These are phyloP conservation scores for Nibea albiflora DNA, from an alignment of 2,113 vertebrate genomes.

Conservation along the genomic window DNA sequence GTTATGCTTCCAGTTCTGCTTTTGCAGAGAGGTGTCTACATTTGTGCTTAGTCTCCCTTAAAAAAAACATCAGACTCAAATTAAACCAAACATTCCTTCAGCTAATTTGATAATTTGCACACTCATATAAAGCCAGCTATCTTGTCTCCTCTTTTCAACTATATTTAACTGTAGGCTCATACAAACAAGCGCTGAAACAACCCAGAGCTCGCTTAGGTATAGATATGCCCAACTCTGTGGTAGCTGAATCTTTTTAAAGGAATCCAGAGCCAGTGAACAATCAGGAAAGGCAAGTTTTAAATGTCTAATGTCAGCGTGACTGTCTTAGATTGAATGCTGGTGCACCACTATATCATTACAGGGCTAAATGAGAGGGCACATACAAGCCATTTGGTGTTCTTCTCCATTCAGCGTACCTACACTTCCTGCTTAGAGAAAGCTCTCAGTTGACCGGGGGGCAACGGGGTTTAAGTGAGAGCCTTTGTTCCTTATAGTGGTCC, in stretches of 20 bases:
- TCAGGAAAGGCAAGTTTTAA: constrained; percentile 45
- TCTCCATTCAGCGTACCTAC: constrained; percentile 39
- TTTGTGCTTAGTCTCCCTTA: neutral
- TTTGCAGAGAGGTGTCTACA: neutral
- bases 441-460: constrained; percentile 39
- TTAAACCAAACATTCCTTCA: constrained; percentile 3
- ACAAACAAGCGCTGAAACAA: neutral
- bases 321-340: constrained; percentile 34
- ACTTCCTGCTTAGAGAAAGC: constrained; percentile 70
- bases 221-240: constrained; percentile 6
- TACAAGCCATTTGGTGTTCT: constrained; percentile 53
- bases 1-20: neutral
- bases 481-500: constrained; percentile 69
- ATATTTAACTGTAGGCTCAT: neutral
- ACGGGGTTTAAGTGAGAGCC: constrained; percentile 53
- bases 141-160: neutral
- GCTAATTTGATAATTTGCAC: neutral
- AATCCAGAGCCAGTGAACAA: constrained; percentile 23
- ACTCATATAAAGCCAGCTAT: constrained; percentile 1
- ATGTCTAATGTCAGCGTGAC: constrained; percentile 43
- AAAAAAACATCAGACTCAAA: constrained; percentile 12
- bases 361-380: constrained; percentile 64
- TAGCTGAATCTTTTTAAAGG: constrained; percentile 19
- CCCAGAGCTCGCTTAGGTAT: neutral
- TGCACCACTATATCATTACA: constrained; percentile 61